Base-by-base conservation (phyloP, 2,797 vertebrate species). In the Phylloscopus collybita region DNA sequence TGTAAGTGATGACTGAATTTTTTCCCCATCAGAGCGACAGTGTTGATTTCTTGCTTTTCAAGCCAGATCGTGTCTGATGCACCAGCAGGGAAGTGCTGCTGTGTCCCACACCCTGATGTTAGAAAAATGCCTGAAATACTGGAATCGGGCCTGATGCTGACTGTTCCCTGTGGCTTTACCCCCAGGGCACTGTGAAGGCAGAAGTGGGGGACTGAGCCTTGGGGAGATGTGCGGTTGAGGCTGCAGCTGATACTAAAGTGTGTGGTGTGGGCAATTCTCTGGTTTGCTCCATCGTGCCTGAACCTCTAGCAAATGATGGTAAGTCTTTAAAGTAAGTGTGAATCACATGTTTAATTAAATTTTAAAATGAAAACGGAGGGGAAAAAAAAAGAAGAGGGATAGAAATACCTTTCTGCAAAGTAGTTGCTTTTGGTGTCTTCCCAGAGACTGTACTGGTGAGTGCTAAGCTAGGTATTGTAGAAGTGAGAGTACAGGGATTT, bases 21-120 rank as follows among this genome's bases (percentile, higher is more conserved):
- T 98, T 98, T 98, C 97, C 97, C 97, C 97, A 82, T 96, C 98
- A 97, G 97, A 98, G 95, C 97, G 97, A 97, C 93, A 91, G 27
- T 98, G 98, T 96, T 98, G 98, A 98, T 94, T 70, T 10, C 59
- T 81, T 81, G 45, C 59, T 82, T 1, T 76, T 71, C 65, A 91
- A 86, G 89, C 89, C 89, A 81, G 64, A 11, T 86, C 30, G 0
- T 64, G 82, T 91, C 89, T 86, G 82, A 86, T 91, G n/a, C 75
- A 86, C 75, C 75, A 80, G 89, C 70, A 34, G 38, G 76, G 70
- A 11, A 16, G 4, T 51, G 75, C 30, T 57, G 16, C 15, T 59
- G 7, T 91, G 50, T n/a, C 10, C 15, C n/a, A 19, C 15, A 30
- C 2, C 7, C 6, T 40, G 44, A 13, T 21, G 17, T 53, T 36